These are phyloP conservation scores for Metopolophium dirhodum DNA, from an alignment of 1,140 invertebrate genomes.

Conservation along the genomic window DNA sequence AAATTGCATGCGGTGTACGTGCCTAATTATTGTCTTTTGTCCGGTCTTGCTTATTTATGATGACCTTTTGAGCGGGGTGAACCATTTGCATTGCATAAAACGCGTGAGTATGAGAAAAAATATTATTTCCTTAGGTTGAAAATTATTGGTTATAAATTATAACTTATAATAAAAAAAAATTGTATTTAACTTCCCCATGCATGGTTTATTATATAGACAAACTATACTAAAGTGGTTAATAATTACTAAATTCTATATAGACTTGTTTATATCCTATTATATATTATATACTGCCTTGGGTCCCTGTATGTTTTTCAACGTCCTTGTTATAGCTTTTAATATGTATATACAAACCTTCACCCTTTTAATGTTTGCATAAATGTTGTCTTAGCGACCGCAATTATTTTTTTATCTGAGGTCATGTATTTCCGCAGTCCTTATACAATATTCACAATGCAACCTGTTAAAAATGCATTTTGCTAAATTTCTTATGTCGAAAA, in stretches of 20 bases:
- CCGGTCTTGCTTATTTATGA: neutral
- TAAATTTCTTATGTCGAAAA: neutral
- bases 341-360: neutral
- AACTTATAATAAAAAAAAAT: neutral
- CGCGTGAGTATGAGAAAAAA: neutral
- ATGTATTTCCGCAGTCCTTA: neutral
- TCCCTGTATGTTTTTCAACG: neutral
- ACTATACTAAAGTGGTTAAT: neutral
- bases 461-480: conserved; percentile 38
- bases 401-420: conserved; percentile 23
- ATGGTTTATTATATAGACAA: neutral
- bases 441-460: conserved; percentile 30
- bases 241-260: neutral
- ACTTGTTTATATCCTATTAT: neutral
- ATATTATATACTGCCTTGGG: neutral
- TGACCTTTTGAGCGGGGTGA: neutral
- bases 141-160: neutral
- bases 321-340: neutral
- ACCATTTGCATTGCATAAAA: neutral
- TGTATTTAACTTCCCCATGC: neutral
- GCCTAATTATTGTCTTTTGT: conserved; percentile 47
- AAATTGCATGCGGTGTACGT: conserved; percentile 26
- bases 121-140: neutral
- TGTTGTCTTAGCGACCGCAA: conserved; percentile 44
- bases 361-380: conserved; percentile 36